Percentiles rank a stretch among this genome's conserved stretches.
phyloP scores from a whole-genome alignment of 1,140 invertebrate genomes.

The Ips typographus region DNA sequence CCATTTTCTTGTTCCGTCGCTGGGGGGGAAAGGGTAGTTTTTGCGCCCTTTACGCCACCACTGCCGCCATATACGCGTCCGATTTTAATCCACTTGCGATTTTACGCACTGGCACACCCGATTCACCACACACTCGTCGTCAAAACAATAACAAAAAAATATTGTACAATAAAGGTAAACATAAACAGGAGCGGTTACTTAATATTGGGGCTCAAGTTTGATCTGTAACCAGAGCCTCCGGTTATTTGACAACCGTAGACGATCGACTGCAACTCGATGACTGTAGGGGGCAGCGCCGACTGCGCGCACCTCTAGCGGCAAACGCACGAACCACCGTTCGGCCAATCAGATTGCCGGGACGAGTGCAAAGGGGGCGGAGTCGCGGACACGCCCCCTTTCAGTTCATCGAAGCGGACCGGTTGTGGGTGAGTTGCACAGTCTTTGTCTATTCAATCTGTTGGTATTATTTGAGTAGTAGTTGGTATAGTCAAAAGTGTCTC shows the following conservation, averaged over 20 bases:
- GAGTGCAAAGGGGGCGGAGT: neutral
- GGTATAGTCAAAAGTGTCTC: too few relatives aligned
- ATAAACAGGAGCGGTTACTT: neutral
- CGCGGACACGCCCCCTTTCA: neutral
- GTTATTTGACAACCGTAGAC: constrained; percentile 28
- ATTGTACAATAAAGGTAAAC: neutral
- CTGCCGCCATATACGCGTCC: neutral
- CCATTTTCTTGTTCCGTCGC: constrained; percentile 48
- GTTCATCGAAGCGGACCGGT: too few relatives aligned
- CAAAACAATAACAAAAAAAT: constrained; percentile 10
- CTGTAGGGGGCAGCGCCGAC: constrained; percentile 8
- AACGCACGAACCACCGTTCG: neutral
- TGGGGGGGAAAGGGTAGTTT: neutral
- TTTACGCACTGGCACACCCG: constrained; percentile 1
- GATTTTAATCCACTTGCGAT: neutral
- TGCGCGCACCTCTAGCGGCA: constrained; percentile 18
- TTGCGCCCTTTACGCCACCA: neutral
- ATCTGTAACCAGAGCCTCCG: constrained; percentile 24
- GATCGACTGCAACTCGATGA: constrained; percentile 26
- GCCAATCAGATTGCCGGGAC: constrained; percentile 7
- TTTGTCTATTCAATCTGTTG: too few relatives aligned
- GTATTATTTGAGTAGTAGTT: too few relatives aligned
- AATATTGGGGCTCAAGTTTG: constrained; percentile 15
- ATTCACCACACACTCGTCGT: neutral
- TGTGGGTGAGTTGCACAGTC: too few relatives aligned